Conservation (phyloP, 1,140 invertebrate species). For the Apis cerana region DNA sequence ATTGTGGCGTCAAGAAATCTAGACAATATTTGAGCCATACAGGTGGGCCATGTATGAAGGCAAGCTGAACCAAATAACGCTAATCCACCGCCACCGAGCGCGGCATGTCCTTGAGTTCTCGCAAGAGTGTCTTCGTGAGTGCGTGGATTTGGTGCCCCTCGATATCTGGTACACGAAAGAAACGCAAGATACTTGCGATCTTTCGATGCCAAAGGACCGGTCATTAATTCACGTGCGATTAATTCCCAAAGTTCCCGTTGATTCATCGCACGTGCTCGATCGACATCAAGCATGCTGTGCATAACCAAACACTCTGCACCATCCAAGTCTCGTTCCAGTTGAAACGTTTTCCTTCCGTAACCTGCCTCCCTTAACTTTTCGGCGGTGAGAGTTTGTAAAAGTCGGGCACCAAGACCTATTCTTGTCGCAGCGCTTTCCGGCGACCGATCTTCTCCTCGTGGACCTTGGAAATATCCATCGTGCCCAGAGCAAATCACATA, state of each 20-base stretch:
- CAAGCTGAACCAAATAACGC: conserved; percentile 95
- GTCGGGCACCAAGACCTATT: conserved; percentile 89
- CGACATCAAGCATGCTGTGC: conserved; percentile 86
- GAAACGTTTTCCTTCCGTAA: conserved; percentile 90
- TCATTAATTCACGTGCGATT: conserved; percentile 91
- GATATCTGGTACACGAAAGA: conserved; percentile 92
- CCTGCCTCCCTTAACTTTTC: conserved; percentile 93
- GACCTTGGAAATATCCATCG: conserved; percentile 88
- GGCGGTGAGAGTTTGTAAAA: conserved; percentile 93
- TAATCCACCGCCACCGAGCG: conserved; percentile 93
- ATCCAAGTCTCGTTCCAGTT: conserved; percentile 85
- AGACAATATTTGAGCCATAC: conserved; percentile 83
- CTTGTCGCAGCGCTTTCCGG: conserved; percentile 88
- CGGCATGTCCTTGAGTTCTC: conserved; percentile 91
- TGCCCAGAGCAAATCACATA: conserved; percentile 89
- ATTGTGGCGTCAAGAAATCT: conserved; percentile 83
- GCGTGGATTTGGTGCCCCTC: conserved; percentile 82
- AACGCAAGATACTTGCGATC: conserved; percentile 94
- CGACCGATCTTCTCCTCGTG: conserved; percentile 85
- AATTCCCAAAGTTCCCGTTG: conserved; percentile 92
- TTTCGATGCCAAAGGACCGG: conserved; percentile 83
- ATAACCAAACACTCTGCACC: conserved; percentile 86
- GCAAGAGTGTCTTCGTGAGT: conserved; percentile 89
- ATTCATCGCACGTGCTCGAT: conserved; percentile 87
- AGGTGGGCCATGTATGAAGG: conserved; percentile 93